These are phyloP conservation scores for Osmerus mordax DNA, from an alignment of 2,113 vertebrate species.

Conservation along the genomic window DNA sequence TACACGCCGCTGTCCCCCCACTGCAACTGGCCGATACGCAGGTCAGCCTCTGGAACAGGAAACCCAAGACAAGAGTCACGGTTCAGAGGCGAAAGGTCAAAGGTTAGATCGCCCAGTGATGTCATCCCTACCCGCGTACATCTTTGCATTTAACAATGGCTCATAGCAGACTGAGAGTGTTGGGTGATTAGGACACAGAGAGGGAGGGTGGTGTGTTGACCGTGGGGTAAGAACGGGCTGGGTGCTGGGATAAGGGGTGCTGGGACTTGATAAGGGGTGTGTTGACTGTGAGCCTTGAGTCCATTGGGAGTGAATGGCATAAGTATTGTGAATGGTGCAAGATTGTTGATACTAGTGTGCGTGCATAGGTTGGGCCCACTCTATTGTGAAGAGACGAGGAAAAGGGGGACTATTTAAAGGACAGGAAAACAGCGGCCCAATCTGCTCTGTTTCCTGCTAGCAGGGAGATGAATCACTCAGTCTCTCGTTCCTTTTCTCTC, in stretches of 20 bases:
- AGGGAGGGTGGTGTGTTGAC: not conserved
- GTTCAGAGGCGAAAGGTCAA: slow-evolving; percentile 5
- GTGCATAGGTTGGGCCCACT: slow-evolving; percentile 16
- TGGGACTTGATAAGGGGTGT: slow-evolving; percentile 56
- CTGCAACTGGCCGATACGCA: slow-evolving; percentile 89
- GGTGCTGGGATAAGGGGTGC: slow-evolving; percentile 36
- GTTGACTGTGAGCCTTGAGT: slow-evolving; percentile 15
- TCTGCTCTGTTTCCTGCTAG: slow-evolving; percentile 43
- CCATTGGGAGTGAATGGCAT: slow-evolving; percentile 1
- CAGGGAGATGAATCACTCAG: slow-evolving; percentile 14
- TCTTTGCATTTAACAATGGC: not conserved
- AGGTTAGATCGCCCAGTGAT: not conserved
- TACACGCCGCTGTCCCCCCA: slow-evolving; percentile 99
- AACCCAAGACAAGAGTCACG: slow-evolving; percentile 7
- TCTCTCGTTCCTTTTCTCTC: not conserved
- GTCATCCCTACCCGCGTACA: no score
- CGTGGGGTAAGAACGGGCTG: not conserved
- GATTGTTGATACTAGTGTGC: slow-evolving; percentile 4
- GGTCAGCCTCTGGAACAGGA: slow-evolving; percentile 81
- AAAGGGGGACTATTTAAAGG: slow-evolving; percentile 57
- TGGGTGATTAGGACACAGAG: not conserved
- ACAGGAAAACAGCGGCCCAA: slow-evolving; percentile 59
- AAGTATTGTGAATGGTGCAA: no score
- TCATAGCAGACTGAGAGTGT: not conserved
- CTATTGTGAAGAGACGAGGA: slow-evolving; percentile 62